Conservation (phyloP, 2,888 invertebrate genomes). For the Cheilosia urbana region DNA sequence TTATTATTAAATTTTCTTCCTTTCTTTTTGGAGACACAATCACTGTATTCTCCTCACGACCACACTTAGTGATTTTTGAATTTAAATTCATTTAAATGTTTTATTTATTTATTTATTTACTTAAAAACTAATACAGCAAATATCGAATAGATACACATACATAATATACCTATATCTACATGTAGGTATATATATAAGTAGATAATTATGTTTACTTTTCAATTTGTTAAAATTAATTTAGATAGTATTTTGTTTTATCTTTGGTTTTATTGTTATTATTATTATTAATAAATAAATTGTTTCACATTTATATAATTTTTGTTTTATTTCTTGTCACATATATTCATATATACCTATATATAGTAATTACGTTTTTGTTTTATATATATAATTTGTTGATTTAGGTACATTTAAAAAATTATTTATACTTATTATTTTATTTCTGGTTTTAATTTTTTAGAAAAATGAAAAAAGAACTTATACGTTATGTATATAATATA, state of each 20-base stretch:
- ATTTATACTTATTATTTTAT: slow-evolving; percentile 62
- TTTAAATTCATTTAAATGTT: slow-evolving; percentile 42
- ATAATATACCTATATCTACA: slow-evolving; percentile 38
- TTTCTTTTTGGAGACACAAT: slow-evolving; percentile 32
- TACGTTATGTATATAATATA: slow-evolving; percentile 67
- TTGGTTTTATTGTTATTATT: slow-evolving; percentile 50
- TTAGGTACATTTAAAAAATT: slow-evolving; percentile 75
- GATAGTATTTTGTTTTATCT: slow-evolving; percentile 64
- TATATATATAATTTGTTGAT: slow-evolving; percentile 65
- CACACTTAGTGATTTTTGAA: slow-evolving; percentile 43
- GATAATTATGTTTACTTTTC: slow-evolving; percentile 48
- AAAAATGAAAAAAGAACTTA: slow-evolving; percentile 75
- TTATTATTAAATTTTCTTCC: slow-evolving; percentile 45
- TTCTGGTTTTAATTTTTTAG: slow-evolving; percentile 68
- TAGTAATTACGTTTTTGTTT: slow-evolving; percentile 33
- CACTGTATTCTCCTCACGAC: slow-evolving; percentile 47
- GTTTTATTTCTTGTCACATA: slow-evolving; percentile 40
- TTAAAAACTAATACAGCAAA: slow-evolving; percentile 68
- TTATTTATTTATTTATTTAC: slow-evolving; percentile 40
- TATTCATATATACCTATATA: slow-evolving; percentile 35
- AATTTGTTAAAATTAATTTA: slow-evolving; percentile 53
- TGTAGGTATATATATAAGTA: slow-evolving; percentile 51
- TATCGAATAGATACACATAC: slow-evolving; percentile 66
- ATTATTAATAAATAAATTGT: slow-evolving; percentile 74
- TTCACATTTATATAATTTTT: slow-evolving; percentile 67